Percentiles rank a stretch among this genome's conserved stretches.
Conservation (phyloP, 2,797 vertebrate species). For the Hypotaenidia okinawae region DNA sequence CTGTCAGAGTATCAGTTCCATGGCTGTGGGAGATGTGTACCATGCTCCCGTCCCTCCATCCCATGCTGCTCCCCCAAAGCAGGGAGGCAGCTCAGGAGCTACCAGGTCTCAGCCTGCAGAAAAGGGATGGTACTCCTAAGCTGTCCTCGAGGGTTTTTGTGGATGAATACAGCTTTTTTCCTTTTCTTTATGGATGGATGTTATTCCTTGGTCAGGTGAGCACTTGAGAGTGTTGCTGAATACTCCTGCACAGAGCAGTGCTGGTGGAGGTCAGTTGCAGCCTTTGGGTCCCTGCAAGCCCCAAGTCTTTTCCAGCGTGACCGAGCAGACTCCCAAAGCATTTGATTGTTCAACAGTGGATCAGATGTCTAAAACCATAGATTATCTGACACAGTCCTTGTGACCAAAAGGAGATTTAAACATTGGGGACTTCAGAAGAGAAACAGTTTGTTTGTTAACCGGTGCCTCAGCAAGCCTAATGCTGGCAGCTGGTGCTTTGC, state of each 20-base stretch:
- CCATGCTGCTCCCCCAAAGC: fast-evolving
- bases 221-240: background rate
- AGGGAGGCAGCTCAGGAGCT: background rate
- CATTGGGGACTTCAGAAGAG: background rate
- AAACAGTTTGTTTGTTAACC: fast-evolving
- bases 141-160: background rate
- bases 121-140: background rate
- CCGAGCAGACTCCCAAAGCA: background rate
- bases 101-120: background rate
- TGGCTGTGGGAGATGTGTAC: background rate
- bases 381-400: background rate
- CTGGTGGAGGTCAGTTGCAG: background rate
- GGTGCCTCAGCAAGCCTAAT: background rate
- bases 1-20: background rate
- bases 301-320: background rate
- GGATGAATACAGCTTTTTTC: background rate
- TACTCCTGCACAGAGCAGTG: background rate
- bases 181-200: background rate
- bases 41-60: background rate
- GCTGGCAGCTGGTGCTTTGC: background rate
- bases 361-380: background rate
- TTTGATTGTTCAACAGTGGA: fast-evolving
- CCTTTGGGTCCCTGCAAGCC: background rate
- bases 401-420: background rate
- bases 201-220: background rate